Base-by-base conservation (phyloP, 1,140 invertebrate species). In the Apocrypta bakeri region DNA sequence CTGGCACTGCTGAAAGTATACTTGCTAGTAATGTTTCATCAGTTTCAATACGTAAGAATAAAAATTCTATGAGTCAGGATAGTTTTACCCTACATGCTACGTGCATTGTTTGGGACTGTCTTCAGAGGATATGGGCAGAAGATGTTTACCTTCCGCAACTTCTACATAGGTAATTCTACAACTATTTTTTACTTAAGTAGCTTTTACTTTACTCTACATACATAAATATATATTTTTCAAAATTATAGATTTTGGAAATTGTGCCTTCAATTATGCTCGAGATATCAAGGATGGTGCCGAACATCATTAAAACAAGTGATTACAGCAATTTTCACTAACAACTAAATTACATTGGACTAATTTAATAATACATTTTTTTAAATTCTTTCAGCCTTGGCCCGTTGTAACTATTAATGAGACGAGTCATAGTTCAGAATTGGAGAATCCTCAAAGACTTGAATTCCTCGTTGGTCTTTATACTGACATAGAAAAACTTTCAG, bases 161-260 rank as follows among this genome's bases (percentile, higher is more conserved):
- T 1, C 93, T 95, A 85, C 95, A 96, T 85, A 91, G 87, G 91
- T 92, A 86, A 87, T 9, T 40, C 37, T 79, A 69, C 9, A n/a
- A 78, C 14, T 77, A 33, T 64, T 68, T 4, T 33, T 74, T 66
- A 37, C 14, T 56, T 33, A 42, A 9, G 66, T 14, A 68, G 33
- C 74, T 31, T 37, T 37, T 42, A 69, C 11, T 79, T 69, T n/a
- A 48, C 25, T 25, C 37, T 31, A 73, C 79, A 85, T 83, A 61
- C 79, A n/a, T n/a, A 66, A 66, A 27, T 24, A 66, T 14, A 0
- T 66, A 27, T 3, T 64, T 25, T 64, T 14, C 4, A 56, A 8
- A 27, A 27, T 29, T 66, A 14, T 14, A 95, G 96, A 87, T 98
- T 98, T 92, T 98, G 96, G 95, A 98, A 98, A 90, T 92, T 98